Conservation (phyloP, 2,797 vertebrate species). For the Lates japonicus region DNA sequence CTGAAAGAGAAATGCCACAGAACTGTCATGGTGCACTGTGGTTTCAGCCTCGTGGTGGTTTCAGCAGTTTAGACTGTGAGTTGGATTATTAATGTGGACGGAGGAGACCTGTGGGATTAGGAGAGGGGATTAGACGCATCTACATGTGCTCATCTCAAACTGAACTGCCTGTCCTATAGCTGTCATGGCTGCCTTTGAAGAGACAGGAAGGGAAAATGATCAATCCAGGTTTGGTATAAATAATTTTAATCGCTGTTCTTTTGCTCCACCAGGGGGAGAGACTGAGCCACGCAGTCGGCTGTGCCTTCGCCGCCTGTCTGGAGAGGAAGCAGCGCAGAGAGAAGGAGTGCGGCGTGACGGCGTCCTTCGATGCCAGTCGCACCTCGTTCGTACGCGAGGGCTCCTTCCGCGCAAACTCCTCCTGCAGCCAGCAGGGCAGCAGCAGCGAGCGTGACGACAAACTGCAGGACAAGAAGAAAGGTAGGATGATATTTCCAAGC, state of each 20-base stretch:
- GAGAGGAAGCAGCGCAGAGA: slow-evolving; percentile 94
- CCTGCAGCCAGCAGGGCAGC: slow-evolving; percentile 82
- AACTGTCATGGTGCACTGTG: slow-evolving; percentile 14
- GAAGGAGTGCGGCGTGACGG: slow-evolving; percentile 94
- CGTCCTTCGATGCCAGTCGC: slow-evolving; percentile 92
- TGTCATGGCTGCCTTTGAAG: background rate
- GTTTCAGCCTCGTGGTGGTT: slow-evolving; percentile 31
- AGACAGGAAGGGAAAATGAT: background rate
- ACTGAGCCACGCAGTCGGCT: slow-evolving; percentile 94
- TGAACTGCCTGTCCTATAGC: slow-evolving; percentile 8
- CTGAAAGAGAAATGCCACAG: background rate
- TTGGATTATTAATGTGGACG: slow-evolving; percentile 72
- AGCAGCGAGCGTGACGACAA: slow-evolving; percentile 85
- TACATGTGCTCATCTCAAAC: slow-evolving; percentile 47
- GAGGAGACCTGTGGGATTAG: slow-evolving; percentile 74
- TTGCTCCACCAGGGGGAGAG: slow-evolving; percentile 88
- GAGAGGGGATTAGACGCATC: slow-evolving; percentile 74
- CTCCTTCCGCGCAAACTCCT: slow-evolving; percentile 90
- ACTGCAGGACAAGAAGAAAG: slow-evolving; percentile 91
- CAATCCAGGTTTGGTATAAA: background rate
- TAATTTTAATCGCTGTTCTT: background rate
- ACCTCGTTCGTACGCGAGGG: slow-evolving; percentile 94
- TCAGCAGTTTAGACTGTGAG: slow-evolving; percentile 55
- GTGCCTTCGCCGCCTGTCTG: slow-evolving; percentile 94
- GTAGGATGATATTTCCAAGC: slow-evolving; percentile 65